Percentiles rank a stretch among this genome's conserved stretches.
phyloP scores from a whole-genome alignment of 2,888 invertebrate genomes.

The Neuroscelio doddi region DNA sequence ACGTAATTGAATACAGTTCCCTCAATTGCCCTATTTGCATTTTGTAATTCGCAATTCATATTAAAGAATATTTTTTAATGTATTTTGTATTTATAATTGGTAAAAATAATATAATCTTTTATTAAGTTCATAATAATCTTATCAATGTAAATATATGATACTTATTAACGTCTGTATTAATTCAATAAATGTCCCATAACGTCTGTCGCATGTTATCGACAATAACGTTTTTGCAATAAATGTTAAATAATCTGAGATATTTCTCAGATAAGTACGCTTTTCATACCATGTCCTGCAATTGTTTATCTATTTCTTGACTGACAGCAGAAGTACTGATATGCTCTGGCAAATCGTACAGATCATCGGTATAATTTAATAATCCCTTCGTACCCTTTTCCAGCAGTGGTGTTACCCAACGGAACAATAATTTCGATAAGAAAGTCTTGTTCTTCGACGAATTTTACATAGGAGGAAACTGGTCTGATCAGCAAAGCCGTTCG shows the following conservation, averaged over 20 bases:
- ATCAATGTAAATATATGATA: no score
- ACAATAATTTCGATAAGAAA: slow-evolving; percentile 82
- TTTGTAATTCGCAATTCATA: no score
- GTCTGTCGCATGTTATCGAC: not conserved
- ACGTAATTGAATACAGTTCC: no score
- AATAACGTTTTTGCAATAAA: not conserved
- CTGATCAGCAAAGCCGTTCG: slow-evolving; percentile 76
- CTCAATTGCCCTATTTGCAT: no score
- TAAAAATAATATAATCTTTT: no score
- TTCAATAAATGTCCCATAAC: no score
- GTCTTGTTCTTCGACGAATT: slow-evolving; percentile 79
- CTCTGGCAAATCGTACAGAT: slow-evolving; percentile 86
- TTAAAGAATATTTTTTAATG: no score
- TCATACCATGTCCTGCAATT: slow-evolving; percentile 69
- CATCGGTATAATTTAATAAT: slow-evolving; percentile 82
- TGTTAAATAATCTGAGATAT: not conserved
- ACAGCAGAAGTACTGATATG: slow-evolving; percentile 77
- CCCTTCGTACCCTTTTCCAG: slow-evolving; percentile 86
- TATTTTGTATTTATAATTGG: no score
- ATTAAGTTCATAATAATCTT: no score
- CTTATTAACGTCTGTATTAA: no score
- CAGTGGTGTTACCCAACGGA: slow-evolving; percentile 90
- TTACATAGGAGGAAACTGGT: slow-evolving; percentile 74
- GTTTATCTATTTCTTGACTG: slow-evolving; percentile 76
- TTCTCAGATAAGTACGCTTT: not conserved